Base-by-base conservation (phyloP, 92 coral and sea anemone species). In the Scolanthus callimorphus region DNA sequence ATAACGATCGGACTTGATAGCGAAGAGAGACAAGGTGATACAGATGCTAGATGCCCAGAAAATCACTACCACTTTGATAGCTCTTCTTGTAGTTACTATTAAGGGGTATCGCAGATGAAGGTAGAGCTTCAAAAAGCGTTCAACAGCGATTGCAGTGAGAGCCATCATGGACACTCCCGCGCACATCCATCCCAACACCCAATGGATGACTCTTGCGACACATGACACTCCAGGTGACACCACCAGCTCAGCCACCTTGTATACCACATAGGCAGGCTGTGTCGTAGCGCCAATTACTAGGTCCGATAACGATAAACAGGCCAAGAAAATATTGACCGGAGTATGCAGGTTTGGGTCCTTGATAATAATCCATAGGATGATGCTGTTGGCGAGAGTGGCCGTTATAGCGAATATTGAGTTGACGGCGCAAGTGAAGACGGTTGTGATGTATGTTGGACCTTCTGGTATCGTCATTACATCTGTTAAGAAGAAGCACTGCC, bases 41-140 rank as follows among this genome's bases (percentile, higher is more conserved):
- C 52, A 19, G 17, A 24, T 49, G 4, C 57, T 31, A 20, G 41
- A 25, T 19, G 64, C 37, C 80, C 73, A 74, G 17, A 53, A 50
- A 3, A 17, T 3, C 2, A 49, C 26, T 11, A 29, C 74, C 6
- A 58, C 26, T 24, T 15, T 4, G 30, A 52, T 4, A 0, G 55
- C 80, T 19, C 73, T 29, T 27, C 51, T 60, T 29, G 45, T 49
- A 3, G 80, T 74, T 2, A 74, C 66, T 2, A 74, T 4, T 20
- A 19, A 12, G 47, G 19, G 50, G 77, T 76, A 76, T 22, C 82
- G 77, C 25, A 76, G 20, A 19, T 76, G 82, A 10, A 76, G 57
- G 9, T 51, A 44, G 24, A 76, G 51, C 2, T 77, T 77, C 8
- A 76, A 77, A 9, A 46, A 73, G 26, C 82, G 55, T 31, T 76